phyloP scores from a whole-genome alignment of 2,113 vertebrate species.

The Antechinus stuartii region DNA sequence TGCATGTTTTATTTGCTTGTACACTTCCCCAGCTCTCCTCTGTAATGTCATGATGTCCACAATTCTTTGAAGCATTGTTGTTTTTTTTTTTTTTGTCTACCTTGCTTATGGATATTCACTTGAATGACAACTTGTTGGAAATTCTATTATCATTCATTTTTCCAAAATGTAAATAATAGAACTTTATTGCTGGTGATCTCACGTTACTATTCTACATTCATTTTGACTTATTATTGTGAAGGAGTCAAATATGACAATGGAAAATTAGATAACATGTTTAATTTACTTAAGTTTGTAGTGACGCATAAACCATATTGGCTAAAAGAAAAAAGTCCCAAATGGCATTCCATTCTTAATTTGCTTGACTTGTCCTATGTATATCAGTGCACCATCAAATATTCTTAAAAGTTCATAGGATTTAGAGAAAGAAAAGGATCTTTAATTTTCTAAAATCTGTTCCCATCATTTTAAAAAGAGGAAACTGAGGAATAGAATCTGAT shows the following conservation, averaged over 20 bases:
- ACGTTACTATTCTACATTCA: background rate
- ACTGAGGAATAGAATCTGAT: background rate
- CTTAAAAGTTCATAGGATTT: background rate
- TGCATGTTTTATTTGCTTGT: background rate
- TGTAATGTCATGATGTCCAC: background rate
- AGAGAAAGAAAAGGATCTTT: background rate
- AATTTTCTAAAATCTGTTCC: background rate
- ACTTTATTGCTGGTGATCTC: background rate
- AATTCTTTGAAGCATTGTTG: background rate
- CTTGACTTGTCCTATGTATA: constrained; percentile 56
- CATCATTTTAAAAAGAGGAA: background rate
- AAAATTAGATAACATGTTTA: background rate
- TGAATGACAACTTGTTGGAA: background rate
- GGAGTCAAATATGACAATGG: background rate
- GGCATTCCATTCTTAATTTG: constrained; percentile 51
- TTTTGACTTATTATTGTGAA: background rate
- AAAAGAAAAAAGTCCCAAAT: constrained; percentile 48
- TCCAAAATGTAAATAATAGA: background rate
- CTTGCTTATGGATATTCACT: background rate
- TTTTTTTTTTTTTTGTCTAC: background rate
- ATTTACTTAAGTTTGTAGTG: constrained; percentile 21
- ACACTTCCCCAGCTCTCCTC: background rate
- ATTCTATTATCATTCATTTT: background rate
- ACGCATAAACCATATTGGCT: constrained; percentile 58
- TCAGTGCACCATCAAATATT: constrained; percentile 53